Evolutionary conservation across 2,797 vertebrate species (phyloP).

Genomic region (Odontamblyopus rebecca): DNA sequence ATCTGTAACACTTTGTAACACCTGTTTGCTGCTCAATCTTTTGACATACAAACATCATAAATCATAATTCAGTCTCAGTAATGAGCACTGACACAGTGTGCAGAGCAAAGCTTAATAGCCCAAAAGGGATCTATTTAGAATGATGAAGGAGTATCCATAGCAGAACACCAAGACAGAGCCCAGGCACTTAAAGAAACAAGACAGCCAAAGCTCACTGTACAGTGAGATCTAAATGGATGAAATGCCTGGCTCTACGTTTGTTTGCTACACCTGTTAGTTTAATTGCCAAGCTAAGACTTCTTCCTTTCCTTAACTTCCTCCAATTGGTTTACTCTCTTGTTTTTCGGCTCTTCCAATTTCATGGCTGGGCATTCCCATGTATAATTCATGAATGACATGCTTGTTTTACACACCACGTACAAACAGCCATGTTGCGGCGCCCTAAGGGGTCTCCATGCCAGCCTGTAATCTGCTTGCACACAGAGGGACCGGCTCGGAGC

Average conservation of each 20-base stretch:
- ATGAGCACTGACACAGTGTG: conserved; percentile 48
- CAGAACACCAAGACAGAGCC: conserved; percentile 49
- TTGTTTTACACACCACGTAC: conserved; percentile 75
- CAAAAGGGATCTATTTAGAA: conserved; percentile 54
- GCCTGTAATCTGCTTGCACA: conserved; percentile 73
- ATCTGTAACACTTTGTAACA: not conserved
- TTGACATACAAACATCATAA: conserved; percentile 14
- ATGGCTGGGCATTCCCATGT: conserved; percentile 68
- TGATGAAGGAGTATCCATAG: conserved; percentile 59
- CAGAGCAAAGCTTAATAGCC: conserved; percentile 45
- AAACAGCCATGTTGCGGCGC: conserved; percentile 60
- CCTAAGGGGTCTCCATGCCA: conserved; percentile 66
- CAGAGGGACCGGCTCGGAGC: conserved; percentile 62
- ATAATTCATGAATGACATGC: conserved; percentile 75
- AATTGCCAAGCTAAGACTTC: conserved; percentile 54
- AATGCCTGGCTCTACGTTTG: conserved; percentile 24
- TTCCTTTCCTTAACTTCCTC: conserved; percentile 24
- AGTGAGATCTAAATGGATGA: conserved; percentile 11
- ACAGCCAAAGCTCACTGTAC: conserved; percentile 36
- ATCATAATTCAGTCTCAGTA: conserved; percentile 41
- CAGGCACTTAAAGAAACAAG: conserved; percentile 54
- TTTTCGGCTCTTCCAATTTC: conserved; percentile 63
- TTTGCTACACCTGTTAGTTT: conserved; percentile 52
- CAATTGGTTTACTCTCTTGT: conserved; percentile 43
- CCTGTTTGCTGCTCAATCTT: conserved; percentile 23